These are phyloP conservation scores for Sympetrum striolatum DNA, from an alignment of 2,888 invertebrate species.

Conservation along the genomic window DNA sequence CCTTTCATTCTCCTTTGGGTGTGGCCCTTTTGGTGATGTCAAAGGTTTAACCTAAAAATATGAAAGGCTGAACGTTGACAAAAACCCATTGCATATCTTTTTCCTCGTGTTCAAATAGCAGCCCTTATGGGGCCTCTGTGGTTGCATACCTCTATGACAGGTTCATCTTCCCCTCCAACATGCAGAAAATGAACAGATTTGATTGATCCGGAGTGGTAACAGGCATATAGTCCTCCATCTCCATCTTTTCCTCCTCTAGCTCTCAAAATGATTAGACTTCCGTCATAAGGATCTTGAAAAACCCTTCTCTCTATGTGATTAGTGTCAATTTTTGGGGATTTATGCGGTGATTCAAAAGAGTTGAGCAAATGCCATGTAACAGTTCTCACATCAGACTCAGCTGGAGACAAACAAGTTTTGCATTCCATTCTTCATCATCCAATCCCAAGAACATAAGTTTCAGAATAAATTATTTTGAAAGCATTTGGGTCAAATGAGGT, in stretches of 20 bases:
- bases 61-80: neutral
- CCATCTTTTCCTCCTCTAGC: neutral
- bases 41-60: slow-evolving; percentile 50
- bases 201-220: slow-evolving; percentile 60
- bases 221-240: slow-evolving; percentile 66
- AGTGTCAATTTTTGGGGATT: slow-evolving; percentile 57
- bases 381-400: slow-evolving; percentile 57
- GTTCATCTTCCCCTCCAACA: slow-evolving; percentile 61
- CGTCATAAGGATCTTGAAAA: neutral
- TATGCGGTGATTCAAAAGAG: slow-evolving; percentile 52
- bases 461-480: too few relatives aligned
- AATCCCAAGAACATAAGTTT: neutral
- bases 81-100: too few relatives aligned
- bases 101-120: too few relatives aligned
- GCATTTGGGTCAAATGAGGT: too few relatives aligned
- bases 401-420: slow-evolving; percentile 65
- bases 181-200: slow-evolving; percentile 63
- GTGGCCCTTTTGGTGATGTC: slow-evolving; percentile 49
- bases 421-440: slow-evolving; percentile 59
- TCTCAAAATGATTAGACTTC: neutral
- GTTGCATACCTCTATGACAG: slow-evolving; percentile 57
- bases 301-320: neutral
- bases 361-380: slow-evolving; percentile 62
- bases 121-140: too few relatives aligned
- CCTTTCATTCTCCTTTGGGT: slow-evolving; percentile 50